Evolutionary conservation across 2,113 vertebrate genomes (phyloP).

Genomic region (Tyrannus savana): DNA sequence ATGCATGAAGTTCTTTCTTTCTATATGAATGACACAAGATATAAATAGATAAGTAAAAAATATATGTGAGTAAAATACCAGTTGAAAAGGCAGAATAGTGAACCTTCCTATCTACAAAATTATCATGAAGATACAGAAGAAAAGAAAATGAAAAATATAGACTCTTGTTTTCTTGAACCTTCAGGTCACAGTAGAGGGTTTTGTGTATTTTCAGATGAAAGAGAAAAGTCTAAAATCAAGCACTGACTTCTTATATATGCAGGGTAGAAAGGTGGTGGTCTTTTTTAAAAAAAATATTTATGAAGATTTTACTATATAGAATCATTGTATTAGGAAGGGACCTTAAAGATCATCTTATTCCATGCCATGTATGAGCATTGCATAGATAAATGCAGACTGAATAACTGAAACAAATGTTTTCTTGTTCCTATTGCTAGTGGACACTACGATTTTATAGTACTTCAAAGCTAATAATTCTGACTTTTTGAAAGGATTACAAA

Average conservation of each 20-base stretch:
- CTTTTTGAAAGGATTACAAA: not conserved
- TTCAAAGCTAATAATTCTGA: not conserved
- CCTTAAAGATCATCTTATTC: not conserved
- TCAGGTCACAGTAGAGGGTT: not conserved
- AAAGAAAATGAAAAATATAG: not conserved
- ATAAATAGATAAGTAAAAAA: not conserved
- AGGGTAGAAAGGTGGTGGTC: not conserved
- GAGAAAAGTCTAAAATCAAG: not conserved
- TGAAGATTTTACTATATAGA: not conserved
- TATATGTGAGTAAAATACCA: not conserved
- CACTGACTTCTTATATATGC: not conserved
- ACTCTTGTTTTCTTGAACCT: not conserved
- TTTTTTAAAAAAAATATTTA: rapidly evolving
- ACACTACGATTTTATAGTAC: not conserved
- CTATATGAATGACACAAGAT: not conserved
- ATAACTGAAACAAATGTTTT: not conserved
- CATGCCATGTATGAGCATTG: not conserved
- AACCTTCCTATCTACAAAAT: not conserved
- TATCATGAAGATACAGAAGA: not conserved
- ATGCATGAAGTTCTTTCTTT: not conserved
- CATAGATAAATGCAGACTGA: not conserved
- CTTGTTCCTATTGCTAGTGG: not conserved
- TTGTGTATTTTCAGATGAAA: not conserved
- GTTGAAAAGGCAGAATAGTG: not conserved
- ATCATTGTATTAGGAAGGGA: not conserved